phyloP scores from a whole-genome alignment of 1,140 invertebrate species.

The Drosophila bocki region DNA sequence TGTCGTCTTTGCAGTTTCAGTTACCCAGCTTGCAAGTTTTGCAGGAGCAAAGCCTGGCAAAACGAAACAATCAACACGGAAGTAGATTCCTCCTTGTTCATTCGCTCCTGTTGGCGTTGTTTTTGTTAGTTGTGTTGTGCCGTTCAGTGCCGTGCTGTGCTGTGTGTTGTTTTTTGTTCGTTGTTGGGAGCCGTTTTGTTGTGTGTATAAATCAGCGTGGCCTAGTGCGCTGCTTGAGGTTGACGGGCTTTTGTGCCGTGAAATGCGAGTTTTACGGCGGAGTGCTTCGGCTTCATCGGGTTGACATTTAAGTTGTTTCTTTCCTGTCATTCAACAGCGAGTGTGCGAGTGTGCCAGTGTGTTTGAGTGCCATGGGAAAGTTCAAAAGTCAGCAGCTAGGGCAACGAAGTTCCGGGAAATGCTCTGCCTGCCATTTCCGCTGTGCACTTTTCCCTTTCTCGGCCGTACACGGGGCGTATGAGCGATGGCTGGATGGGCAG shows the following conservation, averaged over 20 bases:
- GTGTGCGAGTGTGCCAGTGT: conserved; percentile 11
- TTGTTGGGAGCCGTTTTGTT: conserved; percentile 43
- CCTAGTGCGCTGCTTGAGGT: conserved; percentile 80
- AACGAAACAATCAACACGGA: conserved; percentile 81
- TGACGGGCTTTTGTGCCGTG: conserved; percentile 69
- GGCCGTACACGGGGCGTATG: conserved; percentile 14
- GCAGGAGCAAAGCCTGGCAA: conserved; percentile 50
- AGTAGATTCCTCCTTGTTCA: conserved; percentile 60
- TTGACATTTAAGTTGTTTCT: conserved; percentile 75
- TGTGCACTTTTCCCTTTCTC: background rate
- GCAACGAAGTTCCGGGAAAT: conserved; percentile 10
- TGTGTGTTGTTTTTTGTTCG: conserved; percentile 6
- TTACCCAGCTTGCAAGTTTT: conserved; percentile 25
- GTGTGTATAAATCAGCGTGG: conserved; percentile 73
- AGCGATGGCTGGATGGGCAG: conserved; percentile 12
- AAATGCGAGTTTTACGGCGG: conserved; percentile 75
- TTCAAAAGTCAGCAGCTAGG: conserved; percentile 37
- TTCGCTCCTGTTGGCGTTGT: conserved; percentile 47
- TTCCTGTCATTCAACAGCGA: conserved; percentile 38
- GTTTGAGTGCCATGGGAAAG: conserved; percentile 15
- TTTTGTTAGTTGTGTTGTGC: conserved; percentile 17
- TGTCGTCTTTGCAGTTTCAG: conserved; percentile 49
- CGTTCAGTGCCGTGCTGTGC: conserved; percentile 16
- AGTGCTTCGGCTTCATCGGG: conserved; percentile 77
- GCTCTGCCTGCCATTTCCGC: conserved; percentile 14